phyloP scores from a whole-genome alignment of 2,113 vertebrate genomes.

The Hippocampus barbouri region DNA sequence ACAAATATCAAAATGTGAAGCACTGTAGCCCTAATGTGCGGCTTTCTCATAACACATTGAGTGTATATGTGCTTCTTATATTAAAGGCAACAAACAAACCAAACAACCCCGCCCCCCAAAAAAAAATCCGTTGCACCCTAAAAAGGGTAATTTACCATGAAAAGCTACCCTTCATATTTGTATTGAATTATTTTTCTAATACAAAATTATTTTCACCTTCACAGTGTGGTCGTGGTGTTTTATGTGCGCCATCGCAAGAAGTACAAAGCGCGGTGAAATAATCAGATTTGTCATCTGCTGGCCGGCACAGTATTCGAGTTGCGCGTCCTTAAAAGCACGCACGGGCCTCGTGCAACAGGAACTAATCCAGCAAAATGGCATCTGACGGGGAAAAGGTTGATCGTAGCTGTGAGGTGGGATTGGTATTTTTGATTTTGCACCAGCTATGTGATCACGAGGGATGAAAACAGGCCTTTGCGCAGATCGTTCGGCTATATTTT shows the following conservation, averaged over 20 bases:
- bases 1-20: constrained; percentile 9
- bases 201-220: constrained; percentile 23
- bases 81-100: constrained; percentile 5
- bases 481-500: constrained; percentile 3
- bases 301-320: neutral
- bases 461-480: constrained; percentile 34
- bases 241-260: constrained; percentile 15
- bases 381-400: constrained; percentile 58
- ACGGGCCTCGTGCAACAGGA: neutral
- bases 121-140: constrained; percentile 18
- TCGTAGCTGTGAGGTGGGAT: constrained; percentile 51
- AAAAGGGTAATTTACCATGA: constrained; percentile 43
- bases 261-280: constrained; percentile 20
- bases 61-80: constrained; percentile 11
- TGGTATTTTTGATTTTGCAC: constrained; percentile 55
- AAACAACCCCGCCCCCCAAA: too few species aligned
- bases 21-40: constrained; percentile 24
- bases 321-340: constrained; percentile 18
- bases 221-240: constrained; percentile 16
- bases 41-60: constrained; percentile 39
- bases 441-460: constrained; percentile 41
- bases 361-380: constrained; percentile 24
- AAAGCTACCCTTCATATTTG: constrained; percentile 29
- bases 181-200: constrained; percentile 1
- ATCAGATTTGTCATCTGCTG: constrained; percentile 33